Conservation (phyloP, 1,140 invertebrate species). For the Phymorhynchus buccinoides region DNA sequence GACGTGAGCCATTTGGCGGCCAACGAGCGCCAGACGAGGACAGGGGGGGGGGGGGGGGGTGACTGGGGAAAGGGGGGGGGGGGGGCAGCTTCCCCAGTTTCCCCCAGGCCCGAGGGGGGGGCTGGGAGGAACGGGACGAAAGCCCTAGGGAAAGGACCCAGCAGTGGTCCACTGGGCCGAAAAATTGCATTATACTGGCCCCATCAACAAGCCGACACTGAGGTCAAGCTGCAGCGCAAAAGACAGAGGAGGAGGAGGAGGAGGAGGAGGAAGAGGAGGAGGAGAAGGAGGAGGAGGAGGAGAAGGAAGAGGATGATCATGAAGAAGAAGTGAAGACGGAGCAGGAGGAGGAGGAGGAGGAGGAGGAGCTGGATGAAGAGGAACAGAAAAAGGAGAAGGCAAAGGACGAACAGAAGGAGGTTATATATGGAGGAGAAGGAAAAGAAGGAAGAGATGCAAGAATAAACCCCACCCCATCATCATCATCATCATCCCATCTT, state of each 20-base stretch:
- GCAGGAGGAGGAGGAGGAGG: not conserved
- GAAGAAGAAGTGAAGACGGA: not conserved
- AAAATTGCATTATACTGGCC: constrained; percentile 50
- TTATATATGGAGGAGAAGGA: too few species aligned
- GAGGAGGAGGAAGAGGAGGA: not conserved
- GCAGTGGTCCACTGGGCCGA: constrained; percentile 41
- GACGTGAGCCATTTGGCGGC: constrained; percentile 30
- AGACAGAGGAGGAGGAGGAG: not conserved
- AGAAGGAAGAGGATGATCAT: not conserved
- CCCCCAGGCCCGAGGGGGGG: too few species aligned
- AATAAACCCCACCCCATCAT: too few species aligned
- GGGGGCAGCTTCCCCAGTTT: too few species aligned
- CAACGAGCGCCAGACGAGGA: not conserved
- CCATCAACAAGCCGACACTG: constrained; percentile 39
- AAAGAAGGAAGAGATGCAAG: too few species aligned
- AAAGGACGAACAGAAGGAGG: too few species aligned
- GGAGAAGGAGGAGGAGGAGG: not conserved
- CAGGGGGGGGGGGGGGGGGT: not conserved
- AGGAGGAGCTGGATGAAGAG: too few species aligned
- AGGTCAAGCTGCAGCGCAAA: constrained; percentile 26
- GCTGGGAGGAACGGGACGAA: not conserved
- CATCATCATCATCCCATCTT: too few species aligned
- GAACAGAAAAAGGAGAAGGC: too few species aligned
- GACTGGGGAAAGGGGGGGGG: not conserved
- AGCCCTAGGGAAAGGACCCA: constrained; percentile 2